Conservation (phyloP, 2,888 invertebrate genomes). For the Sceliomorpha sp. region DNA sequence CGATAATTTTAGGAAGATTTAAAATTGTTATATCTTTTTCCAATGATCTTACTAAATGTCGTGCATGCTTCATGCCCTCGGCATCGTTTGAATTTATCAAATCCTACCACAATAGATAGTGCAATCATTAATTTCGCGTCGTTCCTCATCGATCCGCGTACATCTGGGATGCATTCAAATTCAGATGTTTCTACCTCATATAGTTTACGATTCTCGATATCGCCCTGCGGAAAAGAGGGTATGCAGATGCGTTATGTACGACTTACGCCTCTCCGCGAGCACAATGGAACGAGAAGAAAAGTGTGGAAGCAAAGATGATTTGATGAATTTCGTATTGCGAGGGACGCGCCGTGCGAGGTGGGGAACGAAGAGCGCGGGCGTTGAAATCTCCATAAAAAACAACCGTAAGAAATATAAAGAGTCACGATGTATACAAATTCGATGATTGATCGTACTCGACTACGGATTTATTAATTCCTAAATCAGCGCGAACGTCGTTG, state of each 20-base stretch:
- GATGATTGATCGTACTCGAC: conserved; percentile 28
- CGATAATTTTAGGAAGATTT: conserved; percentile 46
- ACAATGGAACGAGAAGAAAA: conserved; percentile 60
- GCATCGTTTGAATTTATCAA: too few relatives aligned
- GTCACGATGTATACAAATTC: conserved; percentile 41
- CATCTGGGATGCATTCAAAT: conserved; percentile 60
- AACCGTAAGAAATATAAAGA: conserved; percentile 52
- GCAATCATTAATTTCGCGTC: too few relatives aligned
- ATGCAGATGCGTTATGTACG: conserved; percentile 61
- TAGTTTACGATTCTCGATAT: conserved; percentile 71
- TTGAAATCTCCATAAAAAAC: conserved; percentile 71
- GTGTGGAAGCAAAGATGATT: conserved; percentile 66
- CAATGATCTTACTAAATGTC: too few relatives aligned
- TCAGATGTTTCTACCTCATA: conserved; percentile 76
- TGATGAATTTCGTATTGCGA: conserved; percentile 66
- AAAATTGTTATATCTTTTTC: too few relatives aligned
- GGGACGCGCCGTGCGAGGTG: conserved; percentile 35
- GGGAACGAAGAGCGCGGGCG: conserved; percentile 55
- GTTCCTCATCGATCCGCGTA: too few relatives aligned
- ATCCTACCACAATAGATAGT: too few relatives aligned
- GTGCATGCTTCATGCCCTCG: too few relatives aligned
- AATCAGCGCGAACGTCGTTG: conserved; percentile 7
- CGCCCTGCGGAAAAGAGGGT: conserved; percentile 63
- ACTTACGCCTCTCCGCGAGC: conserved; percentile 59
- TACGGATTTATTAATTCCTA: conserved; percentile 20